Percentiles rank a stretch among this genome's conserved stretches.
Conservation (phyloP, 2,797 vertebrate genomes). For the Sphenopsis melanotis region DNA sequence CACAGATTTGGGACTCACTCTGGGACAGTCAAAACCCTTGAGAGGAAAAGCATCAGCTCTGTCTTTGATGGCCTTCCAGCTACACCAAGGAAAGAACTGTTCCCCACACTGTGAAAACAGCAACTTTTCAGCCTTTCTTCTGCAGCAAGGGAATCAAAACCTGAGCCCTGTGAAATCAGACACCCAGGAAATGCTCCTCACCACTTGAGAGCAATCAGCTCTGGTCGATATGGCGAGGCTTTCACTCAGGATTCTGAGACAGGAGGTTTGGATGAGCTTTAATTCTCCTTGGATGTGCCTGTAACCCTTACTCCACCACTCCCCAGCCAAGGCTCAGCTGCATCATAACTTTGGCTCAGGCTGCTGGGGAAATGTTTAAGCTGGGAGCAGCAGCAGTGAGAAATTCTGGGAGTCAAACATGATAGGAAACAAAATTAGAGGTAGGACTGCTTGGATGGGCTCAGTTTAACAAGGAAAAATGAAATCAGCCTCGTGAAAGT, state of each 20-base stretch:
- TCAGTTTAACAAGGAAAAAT: not conserved
- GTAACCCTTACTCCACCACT: not conserved
- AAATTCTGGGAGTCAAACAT: not conserved
- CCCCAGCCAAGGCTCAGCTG: not conserved
- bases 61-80: not conserved
- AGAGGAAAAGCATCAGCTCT: not conserved
- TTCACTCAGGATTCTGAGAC: not conserved
- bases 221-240: not conserved
- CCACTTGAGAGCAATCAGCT: not conserved
- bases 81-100: not conserved
- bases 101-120: not conserved
- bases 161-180: not conserved
- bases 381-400: not conserved
- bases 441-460: not conserved
- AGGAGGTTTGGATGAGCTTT: not conserved
- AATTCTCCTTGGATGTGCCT: not conserved
- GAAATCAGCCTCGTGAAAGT: not conserved
- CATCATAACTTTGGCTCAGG: not conserved
- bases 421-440: not conserved
- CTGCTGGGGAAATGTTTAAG: not conserved
- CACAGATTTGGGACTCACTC: not conserved
- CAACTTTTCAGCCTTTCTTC: not conserved
- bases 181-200: not conserved
- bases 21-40: not conserved
- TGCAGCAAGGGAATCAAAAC: not conserved